These are phyloP conservation scores for Stenoptilia bipunctidactyla DNA, from an alignment of 2,888 invertebrate species.

Conservation along the genomic window DNA sequence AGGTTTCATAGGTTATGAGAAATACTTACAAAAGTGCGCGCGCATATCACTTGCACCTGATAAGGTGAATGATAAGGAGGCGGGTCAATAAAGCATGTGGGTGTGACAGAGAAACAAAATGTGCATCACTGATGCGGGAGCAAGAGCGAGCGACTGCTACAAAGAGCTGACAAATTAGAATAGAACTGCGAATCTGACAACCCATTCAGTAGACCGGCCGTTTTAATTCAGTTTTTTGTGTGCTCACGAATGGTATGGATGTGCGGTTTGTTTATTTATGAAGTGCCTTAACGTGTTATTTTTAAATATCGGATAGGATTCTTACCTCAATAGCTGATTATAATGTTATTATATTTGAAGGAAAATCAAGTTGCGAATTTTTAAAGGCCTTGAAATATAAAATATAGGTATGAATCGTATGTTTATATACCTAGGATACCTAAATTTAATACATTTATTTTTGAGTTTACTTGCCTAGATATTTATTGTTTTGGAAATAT, in stretches of 20 bases:
- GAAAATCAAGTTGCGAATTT: too few relatives aligned
- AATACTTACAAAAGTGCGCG: constrained; percentile 26
- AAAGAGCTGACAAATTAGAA: constrained; percentile 7
- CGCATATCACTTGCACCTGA: constrained; percentile 21
- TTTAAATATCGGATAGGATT: too few relatives aligned
- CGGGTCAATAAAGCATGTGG: constrained; percentile 36
- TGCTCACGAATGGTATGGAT: constrained; percentile 29
- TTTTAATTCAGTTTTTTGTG: constrained; percentile 39
- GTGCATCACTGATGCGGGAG: constrained; percentile 9
- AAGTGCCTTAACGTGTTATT: constrained; percentile 28
- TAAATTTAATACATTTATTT: too few relatives aligned
- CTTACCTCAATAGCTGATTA: too few relatives aligned
- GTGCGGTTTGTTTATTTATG: constrained; percentile 25
- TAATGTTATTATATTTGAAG: too few relatives aligned
- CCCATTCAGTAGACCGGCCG: neutral
- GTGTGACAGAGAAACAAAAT: constrained; percentile 29
- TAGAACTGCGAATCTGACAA: constrained; percentile 7
- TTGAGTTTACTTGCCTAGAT: too few relatives aligned
- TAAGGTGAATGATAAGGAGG: constrained; percentile 30
- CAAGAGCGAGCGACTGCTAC: neutral
- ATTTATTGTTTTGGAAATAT: too few relatives aligned
- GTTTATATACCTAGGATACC: too few relatives aligned
- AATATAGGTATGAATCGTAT: too few relatives aligned
- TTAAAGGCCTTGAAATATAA: too few relatives aligned
- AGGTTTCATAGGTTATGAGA: too few relatives aligned